Conservation (phyloP, 2,113 vertebrate species). For the Pachypanchax playfairii region DNA sequence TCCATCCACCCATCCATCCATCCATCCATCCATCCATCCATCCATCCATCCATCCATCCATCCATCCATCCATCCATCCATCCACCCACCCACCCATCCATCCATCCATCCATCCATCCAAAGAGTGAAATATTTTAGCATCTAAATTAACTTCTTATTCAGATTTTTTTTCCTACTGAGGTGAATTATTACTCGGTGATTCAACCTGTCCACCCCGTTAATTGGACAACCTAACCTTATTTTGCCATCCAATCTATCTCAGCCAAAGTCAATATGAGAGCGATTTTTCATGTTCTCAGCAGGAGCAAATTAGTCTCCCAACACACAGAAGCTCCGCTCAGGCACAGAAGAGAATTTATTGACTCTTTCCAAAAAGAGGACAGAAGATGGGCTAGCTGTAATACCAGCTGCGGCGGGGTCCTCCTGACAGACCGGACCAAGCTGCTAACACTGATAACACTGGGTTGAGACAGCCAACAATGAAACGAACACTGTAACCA, state of each 20-base stretch:
- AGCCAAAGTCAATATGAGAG: slow-evolving; percentile 48
- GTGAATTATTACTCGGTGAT: slow-evolving; percentile 19
- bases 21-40: too few relatives aligned
- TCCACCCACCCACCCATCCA: too few relatives aligned
- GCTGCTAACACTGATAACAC: slow-evolving; percentile 67
- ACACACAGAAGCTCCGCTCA: slow-evolving; percentile 37
- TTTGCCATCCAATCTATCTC: slow-evolving; percentile 42
- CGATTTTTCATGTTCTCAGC: slow-evolving; percentile 60
- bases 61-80: too few relatives aligned
- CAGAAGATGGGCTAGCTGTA: slow-evolving; percentile 43
- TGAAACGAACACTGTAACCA: slow-evolving; percentile 56
- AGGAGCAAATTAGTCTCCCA: slow-evolving; percentile 59
- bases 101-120: too few relatives aligned
- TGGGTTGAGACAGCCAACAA: slow-evolving; percentile 43
- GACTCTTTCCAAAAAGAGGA: slow-evolving; percentile 62
- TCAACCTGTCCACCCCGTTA: slow-evolving; percentile 18
- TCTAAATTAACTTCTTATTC: not conserved
- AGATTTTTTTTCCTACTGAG: not conserved
- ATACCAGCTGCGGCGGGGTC: slow-evolving; percentile 46
- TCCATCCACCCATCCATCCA: too few relatives aligned
- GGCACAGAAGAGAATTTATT: slow-evolving; percentile 58
- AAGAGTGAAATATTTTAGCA: too few relatives aligned
- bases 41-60: too few relatives aligned
- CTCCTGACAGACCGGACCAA: slow-evolving; percentile 57
- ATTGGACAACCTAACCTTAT: slow-evolving; percentile 44